Evolutionary conservation across 2,113 vertebrate genomes (phyloP).

Genomic region (Alethe diademata): DNA sequence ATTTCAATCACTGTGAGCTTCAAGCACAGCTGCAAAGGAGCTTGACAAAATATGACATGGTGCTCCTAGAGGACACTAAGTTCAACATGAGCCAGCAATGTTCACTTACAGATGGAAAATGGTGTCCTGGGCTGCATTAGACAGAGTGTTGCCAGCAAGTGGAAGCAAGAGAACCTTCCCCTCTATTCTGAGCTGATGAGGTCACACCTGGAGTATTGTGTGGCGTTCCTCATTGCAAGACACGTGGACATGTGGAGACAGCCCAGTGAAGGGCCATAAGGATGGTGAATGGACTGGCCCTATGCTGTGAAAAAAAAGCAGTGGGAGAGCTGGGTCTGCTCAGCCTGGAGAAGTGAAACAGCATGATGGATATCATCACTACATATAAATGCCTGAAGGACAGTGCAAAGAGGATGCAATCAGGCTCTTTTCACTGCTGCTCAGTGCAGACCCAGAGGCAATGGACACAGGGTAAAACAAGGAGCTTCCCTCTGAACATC

Average conservation of each 20-base stretch:
- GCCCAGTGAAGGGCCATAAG: not conserved
- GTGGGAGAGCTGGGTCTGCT: not conserved
- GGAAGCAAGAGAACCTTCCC: not conserved
- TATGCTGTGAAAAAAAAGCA: not conserved
- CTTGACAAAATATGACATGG: rapidly evolving
- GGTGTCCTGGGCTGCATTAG: not conserved
- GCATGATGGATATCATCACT: not conserved
- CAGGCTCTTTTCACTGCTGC: not conserved
- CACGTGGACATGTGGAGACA: not conserved
- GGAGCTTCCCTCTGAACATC: not conserved
- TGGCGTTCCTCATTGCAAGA: not conserved
- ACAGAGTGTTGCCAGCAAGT: not conserved
- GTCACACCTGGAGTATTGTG: not conserved
- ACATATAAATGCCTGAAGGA: not conserved
- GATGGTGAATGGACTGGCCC: not conserved
- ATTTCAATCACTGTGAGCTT: not conserved
- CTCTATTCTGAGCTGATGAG: not conserved
- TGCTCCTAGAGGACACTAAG: not conserved
- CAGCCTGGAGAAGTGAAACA: not conserved
- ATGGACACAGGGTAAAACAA: not conserved
- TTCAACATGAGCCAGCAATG: not conserved
- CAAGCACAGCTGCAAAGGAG: not conserved
- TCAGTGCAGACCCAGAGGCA: not conserved
- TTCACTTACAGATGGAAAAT: too few relatives aligned
- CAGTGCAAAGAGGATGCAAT: not conserved